Conservation (phyloP, 2,113 vertebrate genomes). For the Ciconia stormi region DNA sequence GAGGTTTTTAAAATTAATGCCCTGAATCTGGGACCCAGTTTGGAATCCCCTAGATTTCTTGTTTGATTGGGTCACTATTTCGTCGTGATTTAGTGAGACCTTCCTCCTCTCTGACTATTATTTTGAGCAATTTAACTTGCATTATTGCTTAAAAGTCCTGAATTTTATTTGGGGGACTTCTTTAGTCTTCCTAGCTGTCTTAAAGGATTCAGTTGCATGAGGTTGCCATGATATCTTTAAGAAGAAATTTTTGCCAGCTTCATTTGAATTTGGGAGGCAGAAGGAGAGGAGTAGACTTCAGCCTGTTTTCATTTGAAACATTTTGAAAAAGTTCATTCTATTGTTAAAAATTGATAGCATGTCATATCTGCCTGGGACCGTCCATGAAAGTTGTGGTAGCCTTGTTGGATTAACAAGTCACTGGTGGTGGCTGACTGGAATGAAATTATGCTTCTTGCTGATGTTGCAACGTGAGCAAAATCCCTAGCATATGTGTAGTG, state of each 20-base stretch:
- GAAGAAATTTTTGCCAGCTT: neutral
- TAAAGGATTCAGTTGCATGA: neutral
- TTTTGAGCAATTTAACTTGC: neutral
- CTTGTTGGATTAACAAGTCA: neutral
- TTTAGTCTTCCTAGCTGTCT: neutral
- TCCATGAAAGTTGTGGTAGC: neutral
- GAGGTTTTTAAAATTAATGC: neutral
- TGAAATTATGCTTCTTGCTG: neutral
- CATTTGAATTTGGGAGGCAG: neutral
- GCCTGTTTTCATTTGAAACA: neutral
- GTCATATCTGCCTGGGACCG: neutral
- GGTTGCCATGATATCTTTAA: neutral
- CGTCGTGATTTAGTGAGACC: accelerated
- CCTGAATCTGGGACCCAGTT: neutral
- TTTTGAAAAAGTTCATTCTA: neutral
- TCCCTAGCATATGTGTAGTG: neutral
- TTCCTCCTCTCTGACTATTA: neutral
- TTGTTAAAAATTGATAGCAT: neutral
- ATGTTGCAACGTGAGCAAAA: neutral
- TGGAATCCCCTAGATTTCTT: neutral
- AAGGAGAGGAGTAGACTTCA: neutral
- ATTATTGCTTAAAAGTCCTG: neutral
- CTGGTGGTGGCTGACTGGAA: neutral
- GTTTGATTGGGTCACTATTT: neutral
- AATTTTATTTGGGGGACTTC: neutral